Evolutionary conservation across 2,797 vertebrate genomes (phyloP).

Genomic region (Phoebastria nigripes): DNA sequence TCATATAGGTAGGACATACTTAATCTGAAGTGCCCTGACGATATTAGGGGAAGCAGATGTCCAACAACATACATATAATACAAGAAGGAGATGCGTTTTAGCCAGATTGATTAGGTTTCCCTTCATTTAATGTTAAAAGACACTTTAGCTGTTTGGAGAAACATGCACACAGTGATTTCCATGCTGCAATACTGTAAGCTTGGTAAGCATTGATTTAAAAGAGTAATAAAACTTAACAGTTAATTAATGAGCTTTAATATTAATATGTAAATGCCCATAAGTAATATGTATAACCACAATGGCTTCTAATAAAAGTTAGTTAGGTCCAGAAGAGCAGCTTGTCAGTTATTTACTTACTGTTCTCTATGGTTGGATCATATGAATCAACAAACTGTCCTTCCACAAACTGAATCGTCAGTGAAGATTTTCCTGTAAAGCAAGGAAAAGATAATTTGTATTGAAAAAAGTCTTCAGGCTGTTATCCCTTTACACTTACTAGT

Average conservation of each 20-base stretch:
- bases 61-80: not conserved
- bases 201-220: not conserved
- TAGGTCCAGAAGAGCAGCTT: not conserved
- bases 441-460: not conserved
- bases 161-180: not conserved
- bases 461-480: not conserved
- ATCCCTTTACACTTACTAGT: not conserved
- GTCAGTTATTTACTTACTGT: constrained; percentile 86
- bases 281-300: not conserved
- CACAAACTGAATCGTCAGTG: constrained; percentile 98
- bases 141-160: not conserved
- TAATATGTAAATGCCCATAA: not conserved
- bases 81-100: not conserved
- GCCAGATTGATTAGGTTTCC: not conserved
- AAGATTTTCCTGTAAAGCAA: constrained; percentile 90
- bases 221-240: not conserved
- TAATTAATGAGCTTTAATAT: not conserved
- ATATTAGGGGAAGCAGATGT: not conserved
- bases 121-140: not conserved
- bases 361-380: constrained; percentile 99
- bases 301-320: not conserved
- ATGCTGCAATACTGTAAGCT: not conserved
- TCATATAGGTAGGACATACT: not conserved
- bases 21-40: not conserved
- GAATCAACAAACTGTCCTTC: constrained; percentile 99